Evolutionary conservation across 1,140 invertebrate genomes (phyloP).

Genomic region (Formica selysi): DNA sequence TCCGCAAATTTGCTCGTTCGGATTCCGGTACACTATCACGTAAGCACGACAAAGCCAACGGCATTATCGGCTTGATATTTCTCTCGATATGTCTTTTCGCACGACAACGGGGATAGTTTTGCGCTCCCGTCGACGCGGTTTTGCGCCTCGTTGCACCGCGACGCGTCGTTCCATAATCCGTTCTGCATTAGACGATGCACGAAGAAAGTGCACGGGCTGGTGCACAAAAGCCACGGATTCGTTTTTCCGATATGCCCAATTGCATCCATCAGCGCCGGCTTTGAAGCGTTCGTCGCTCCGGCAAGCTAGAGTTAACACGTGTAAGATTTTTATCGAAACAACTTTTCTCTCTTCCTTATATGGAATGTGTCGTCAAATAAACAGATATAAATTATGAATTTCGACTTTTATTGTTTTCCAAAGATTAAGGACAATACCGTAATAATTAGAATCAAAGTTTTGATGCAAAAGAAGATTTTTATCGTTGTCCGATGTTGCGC

Average conservation of each 20-base stretch:
- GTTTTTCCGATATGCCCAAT: constrained; percentile 46
- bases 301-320: not conserved
- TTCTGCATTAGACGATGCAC: constrained; percentile 5
- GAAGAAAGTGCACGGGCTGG: not conserved
- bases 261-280: constrained; percentile 21
- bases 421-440: not conserved
- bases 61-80: constrained; percentile 22
- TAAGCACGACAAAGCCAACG: constrained; percentile 9
- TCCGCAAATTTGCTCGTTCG: constrained; percentile 2
- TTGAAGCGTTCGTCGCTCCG: not conserved
- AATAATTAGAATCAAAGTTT: not conserved
- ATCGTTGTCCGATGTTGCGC: not conserved
- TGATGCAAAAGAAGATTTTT: not conserved
- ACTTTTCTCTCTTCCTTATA: not conserved
- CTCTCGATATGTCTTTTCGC: constrained; percentile 23
- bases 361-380: not conserved
- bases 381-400: constrained; percentile 16
- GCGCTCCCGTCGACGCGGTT: constrained; percentile 11
- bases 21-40: not conserved
- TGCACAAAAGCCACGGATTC: constrained; percentile 12
- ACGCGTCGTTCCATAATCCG: constrained; percentile 26
- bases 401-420: not conserved
- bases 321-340: not conserved
- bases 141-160: constrained; percentile 33
- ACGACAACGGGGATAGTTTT: constrained; percentile 12